Conservation (phyloP, 2,113 vertebrate genomes). For the Stomatorhinus ivindoensis region DNA sequence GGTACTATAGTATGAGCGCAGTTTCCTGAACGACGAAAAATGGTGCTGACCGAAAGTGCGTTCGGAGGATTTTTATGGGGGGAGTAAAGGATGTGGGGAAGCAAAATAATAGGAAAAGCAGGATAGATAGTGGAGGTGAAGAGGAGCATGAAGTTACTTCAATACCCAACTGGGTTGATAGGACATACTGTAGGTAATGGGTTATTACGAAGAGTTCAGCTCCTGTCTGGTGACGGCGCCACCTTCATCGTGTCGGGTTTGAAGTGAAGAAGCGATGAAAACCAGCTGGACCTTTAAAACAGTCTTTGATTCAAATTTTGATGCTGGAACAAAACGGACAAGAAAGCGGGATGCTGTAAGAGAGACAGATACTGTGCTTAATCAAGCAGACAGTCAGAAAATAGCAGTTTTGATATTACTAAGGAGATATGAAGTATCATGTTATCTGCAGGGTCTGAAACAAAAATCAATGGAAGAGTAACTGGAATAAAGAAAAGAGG, state of each 20-base stretch:
- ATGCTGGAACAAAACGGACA: not conserved
- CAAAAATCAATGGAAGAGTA: not conserved
- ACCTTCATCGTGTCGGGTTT: not conserved
- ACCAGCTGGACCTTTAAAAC: not conserved
- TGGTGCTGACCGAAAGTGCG: not conserved
- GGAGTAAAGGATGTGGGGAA: not conserved
- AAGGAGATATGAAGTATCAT: not conserved
- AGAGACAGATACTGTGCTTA: not conserved
- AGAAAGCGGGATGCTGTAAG: not conserved
- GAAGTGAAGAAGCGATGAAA: not conserved
- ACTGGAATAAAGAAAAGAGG: not conserved
- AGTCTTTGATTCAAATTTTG: not conserved
- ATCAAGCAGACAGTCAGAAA: not conserved
- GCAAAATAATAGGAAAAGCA: not conserved
- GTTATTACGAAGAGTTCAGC: not conserved
- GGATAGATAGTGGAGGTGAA: not conserved
- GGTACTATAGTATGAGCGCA: not conserved
- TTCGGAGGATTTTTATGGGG: not conserved
- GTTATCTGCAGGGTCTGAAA: not conserved
- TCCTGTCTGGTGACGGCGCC: not conserved
- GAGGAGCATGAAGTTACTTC: not conserved
- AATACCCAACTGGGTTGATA: not conserved
- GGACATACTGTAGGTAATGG: not conserved
- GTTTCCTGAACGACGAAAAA: not conserved
- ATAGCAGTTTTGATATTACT: not conserved